These are phyloP conservation scores for Cydia pomonella DNA, from an alignment of 1,140 invertebrate genomes.

Conservation along the genomic window DNA sequence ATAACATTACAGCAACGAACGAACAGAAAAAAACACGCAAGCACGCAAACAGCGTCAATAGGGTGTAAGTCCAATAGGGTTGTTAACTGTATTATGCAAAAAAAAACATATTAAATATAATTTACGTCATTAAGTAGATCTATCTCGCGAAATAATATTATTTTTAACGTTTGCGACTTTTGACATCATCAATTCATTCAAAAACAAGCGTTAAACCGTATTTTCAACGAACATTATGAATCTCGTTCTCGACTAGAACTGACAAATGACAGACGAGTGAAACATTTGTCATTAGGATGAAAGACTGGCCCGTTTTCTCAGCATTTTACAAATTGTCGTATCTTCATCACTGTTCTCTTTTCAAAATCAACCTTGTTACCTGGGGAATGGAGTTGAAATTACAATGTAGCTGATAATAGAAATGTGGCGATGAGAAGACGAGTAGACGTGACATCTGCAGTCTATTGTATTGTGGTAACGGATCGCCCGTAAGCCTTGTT, in stretches of 20 bases:
- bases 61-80: too few relatives aligned
- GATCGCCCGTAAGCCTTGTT: not conserved
- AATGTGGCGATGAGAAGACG: not conserved
- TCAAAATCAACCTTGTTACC: not conserved
- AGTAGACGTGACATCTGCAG: not conserved
- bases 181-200: not conserved
- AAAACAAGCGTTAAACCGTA: not conserved
- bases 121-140: too few relatives aligned
- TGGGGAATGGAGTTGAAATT: not conserved
- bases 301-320: slow-evolving; percentile 19
- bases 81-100: too few relatives aligned
- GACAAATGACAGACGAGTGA: slow-evolving; percentile 48
- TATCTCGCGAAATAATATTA: not conserved
- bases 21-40: too few relatives aligned
- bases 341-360: not conserved
- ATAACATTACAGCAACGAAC: too few relatives aligned
- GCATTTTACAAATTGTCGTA: slow-evolving; percentile 49
- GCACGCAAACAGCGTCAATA: too few relatives aligned
- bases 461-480: not conserved
- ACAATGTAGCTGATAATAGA: not conserved
- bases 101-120: too few relatives aligned
- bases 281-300: slow-evolving; percentile 54
- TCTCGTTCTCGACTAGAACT: not conserved
- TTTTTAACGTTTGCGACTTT: not conserved
- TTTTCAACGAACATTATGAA: slow-evolving; percentile 47